Evolutionary conservation across 2,888 invertebrate species (phyloP).

Genomic region (Leptopilina syphax): DNA sequence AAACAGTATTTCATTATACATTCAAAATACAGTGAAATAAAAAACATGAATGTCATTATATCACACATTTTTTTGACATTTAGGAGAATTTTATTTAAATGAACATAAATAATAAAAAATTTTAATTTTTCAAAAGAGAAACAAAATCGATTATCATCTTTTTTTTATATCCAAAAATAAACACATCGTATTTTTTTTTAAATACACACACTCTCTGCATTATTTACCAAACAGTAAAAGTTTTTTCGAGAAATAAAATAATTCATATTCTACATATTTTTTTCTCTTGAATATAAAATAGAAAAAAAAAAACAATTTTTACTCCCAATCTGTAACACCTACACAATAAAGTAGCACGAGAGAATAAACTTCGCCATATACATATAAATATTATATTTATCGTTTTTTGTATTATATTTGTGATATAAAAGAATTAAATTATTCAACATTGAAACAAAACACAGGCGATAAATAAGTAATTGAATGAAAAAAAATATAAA

Average conservation of each 20-base stretch:
- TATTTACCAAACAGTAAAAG: not conserved
- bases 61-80: too few species aligned
- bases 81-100: too few species aligned
- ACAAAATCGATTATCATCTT: too few species aligned
- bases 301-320: not conserved
- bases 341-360: not conserved
- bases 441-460: not conserved
- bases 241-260: not conserved
- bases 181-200: too few species aligned
- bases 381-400: not conserved
- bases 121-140: too few species aligned
- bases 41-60: too few species aligned
- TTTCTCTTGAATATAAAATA: not conserved
- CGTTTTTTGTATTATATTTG: not conserved
- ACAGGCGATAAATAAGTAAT: not conserved
- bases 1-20: too few species aligned
- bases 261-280: not conserved
- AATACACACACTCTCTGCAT: too few species aligned
- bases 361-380: not conserved
- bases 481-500: not conserved
- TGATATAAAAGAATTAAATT: not conserved
- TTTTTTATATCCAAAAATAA: too few species aligned
- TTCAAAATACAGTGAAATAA: too few species aligned
- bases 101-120: too few species aligned
- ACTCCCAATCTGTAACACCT: not conserved